Base-by-base conservation (phyloP, 2,888 invertebrate species). In the Polyploca ridens region DNA sequence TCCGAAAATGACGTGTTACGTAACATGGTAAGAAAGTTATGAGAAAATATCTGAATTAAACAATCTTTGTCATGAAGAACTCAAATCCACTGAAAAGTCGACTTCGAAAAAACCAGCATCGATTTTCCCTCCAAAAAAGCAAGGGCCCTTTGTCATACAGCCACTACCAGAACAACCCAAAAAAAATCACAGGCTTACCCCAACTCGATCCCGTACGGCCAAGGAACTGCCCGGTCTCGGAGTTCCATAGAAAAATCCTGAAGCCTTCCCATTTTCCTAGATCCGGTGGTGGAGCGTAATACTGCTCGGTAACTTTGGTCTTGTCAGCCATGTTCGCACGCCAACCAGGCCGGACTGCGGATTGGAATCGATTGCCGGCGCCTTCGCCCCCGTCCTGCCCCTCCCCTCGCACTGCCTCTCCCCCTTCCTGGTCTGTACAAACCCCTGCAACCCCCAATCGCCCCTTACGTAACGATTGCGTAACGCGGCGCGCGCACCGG, bases 191-290 rank as follows among this genome's bases (percentile, higher is more conserved):
- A 46, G n/a, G 5, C 98, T 98, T 89, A 98, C 98, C 98, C 99
- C 99, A 99, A 94, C 98, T 98, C 86, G 96, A 95, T 80, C 97
- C 98, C 71, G 98, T 98, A 81, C 99, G 96, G 81, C 99, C 99
- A 80, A 99, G 95, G 90, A 98, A 96, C 94, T 98, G 98, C 85
- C 96, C 96, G 70, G 98, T 98, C 93, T 98, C 98, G 79, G 97
- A 96, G 95, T 99, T 98, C 97, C 97, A 99, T 77, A 99, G 90
- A 95, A 98, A 99, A 85, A 95, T 94, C 90, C 95, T 96, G 94
- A 98, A 96, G 83, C 96, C 95, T 93, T 98, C 97, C 97, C 98
- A 98, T 95, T 96, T 96, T 76, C 97, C 97, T 81, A 97, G 95
- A 87, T 96, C 96, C 70, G 97, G 97, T 79, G 97, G 97, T 77